Percentiles rank a stretch among this genome's conserved stretches.
These are phyloP conservation scores for Stichodactyla helianthus DNA, from an alignment of 64 coral and sea anemone genomes.

Conservation along the genomic window DNA sequence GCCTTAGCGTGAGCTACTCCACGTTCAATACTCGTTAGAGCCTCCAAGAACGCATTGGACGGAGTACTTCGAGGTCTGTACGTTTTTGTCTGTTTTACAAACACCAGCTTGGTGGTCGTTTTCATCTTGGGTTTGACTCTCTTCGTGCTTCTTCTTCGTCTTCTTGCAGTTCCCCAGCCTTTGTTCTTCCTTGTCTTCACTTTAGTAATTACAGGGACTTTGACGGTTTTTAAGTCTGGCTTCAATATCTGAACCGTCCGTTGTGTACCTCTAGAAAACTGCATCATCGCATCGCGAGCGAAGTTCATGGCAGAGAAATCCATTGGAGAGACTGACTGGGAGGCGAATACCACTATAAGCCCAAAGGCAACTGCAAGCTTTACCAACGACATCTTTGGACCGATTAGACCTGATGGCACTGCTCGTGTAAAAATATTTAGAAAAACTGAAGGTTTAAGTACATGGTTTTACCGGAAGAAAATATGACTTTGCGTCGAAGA, in stretches of 20 bases:
- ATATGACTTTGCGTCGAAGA: background rate
- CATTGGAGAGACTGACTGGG: background rate
- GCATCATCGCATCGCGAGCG: background rate
- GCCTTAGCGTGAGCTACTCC: slow-evolving; percentile 46
- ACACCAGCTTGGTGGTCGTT: slow-evolving; percentile 8
- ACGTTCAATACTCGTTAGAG: slow-evolving; percentile 70
- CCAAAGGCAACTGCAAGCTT: background rate
- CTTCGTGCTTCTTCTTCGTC: background rate
- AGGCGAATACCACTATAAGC: background rate
- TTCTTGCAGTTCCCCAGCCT: background rate
- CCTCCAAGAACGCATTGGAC: slow-evolving; percentile 61
- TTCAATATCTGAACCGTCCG: slow-evolving; percentile 47
- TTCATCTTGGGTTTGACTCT: background rate
- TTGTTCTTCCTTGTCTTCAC: background rate
- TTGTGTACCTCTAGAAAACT: slow-evolving; percentile 18
- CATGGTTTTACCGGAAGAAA: background rate
- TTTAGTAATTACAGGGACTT: background rate
- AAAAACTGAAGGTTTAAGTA: background rate
- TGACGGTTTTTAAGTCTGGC: background rate
- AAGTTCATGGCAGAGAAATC: background rate
- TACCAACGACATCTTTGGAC: background rate
- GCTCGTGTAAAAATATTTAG: background rate
- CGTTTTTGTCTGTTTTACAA: slow-evolving; percentile 29
- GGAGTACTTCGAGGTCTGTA: slow-evolving; percentile 44
- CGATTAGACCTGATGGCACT: background rate